These are phyloP conservation scores for Cherax destructor DNA, from an alignment of 1,140 invertebrate genomes.

Conservation along the genomic window DNA sequence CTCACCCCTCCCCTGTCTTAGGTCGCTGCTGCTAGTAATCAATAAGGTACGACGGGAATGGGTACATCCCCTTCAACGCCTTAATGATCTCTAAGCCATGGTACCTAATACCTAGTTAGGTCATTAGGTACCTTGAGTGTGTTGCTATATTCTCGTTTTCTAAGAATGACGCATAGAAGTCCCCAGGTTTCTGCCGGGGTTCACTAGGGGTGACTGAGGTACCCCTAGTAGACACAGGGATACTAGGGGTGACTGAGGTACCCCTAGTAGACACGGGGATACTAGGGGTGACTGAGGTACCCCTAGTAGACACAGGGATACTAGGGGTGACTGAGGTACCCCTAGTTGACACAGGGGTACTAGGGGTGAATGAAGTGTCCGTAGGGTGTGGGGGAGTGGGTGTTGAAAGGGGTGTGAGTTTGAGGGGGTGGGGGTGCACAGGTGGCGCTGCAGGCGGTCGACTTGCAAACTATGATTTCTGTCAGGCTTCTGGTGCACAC, in stretches of 20 bases:
- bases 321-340: too few species aligned
- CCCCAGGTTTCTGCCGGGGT: too few species aligned
- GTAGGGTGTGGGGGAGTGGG: not conserved
- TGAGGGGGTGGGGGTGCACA: not conserved
- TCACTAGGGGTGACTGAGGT: too few species aligned
- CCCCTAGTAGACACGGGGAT: too few species aligned
- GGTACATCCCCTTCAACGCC: slow-evolving; percentile 19
- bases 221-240: too few species aligned
- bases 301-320: too few species aligned
- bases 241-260: too few species aligned
- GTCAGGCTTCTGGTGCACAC: not conserved
- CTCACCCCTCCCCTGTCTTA: slow-evolving; percentile 37
- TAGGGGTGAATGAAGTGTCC: not conserved
- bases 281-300: too few species aligned
- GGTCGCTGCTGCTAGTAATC: slow-evolving; percentile 62
- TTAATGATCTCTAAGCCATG: not conserved
- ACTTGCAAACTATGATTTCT: not conserved
- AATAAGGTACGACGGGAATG: slow-evolving; percentile 58
- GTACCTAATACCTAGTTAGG: not conserved
- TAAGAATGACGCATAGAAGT: not conserved
- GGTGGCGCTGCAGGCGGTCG: slow-evolving; percentile 11
- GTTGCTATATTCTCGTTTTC: not conserved
- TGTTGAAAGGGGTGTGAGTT: not conserved
- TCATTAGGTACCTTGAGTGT: not conserved
- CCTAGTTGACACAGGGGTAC: too few species aligned